Conservation (phyloP, 1,140 invertebrate species). For the Ephestia elutella region DNA sequence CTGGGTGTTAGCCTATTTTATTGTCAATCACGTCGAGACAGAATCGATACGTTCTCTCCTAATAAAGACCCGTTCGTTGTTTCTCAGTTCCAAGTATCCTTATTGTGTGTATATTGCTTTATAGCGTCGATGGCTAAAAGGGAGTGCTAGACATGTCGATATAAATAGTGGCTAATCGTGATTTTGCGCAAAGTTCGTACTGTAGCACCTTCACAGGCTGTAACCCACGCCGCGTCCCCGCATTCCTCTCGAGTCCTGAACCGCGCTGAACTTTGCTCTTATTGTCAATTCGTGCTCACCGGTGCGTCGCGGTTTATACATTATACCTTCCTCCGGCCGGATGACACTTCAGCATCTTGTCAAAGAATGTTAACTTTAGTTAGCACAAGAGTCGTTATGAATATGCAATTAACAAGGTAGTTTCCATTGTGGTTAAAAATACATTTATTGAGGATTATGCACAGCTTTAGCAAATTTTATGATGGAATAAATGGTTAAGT, state of each 20-base stretch:
- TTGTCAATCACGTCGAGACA: constrained; percentile 25
- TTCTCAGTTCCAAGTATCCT: not conserved
- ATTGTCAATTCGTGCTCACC: constrained; percentile 68
- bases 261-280: constrained; percentile 69
- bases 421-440: too few species aligned
- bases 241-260: constrained; percentile 67
- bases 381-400: too few species aligned
- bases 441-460: not conserved
- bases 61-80: constrained; percentile 6
- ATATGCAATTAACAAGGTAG: too few species aligned
- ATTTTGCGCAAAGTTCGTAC: constrained; percentile 51
- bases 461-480: not conserved
- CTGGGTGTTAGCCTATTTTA: constrained; percentile 29
- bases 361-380: too few species aligned
- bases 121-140: constrained; percentile 17
- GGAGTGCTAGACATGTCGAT: constrained; percentile 44
- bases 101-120: constrained; percentile 8
- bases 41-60: constrained; percentile 9
- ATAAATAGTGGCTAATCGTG: constrained; percentile 62
- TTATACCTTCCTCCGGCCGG: constrained; percentile 29
- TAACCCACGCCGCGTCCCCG: constrained; percentile 46
- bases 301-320: constrained; percentile 51
- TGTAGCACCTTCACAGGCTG: constrained; percentile 36
- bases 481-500: not conserved
- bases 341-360: not conserved